A percentile compares a stretch with the other conserved stretches of the same genome.
phyloP scores from a whole-genome alignment of 2,888 invertebrate species.

The Nysson spinosus region DNA sequence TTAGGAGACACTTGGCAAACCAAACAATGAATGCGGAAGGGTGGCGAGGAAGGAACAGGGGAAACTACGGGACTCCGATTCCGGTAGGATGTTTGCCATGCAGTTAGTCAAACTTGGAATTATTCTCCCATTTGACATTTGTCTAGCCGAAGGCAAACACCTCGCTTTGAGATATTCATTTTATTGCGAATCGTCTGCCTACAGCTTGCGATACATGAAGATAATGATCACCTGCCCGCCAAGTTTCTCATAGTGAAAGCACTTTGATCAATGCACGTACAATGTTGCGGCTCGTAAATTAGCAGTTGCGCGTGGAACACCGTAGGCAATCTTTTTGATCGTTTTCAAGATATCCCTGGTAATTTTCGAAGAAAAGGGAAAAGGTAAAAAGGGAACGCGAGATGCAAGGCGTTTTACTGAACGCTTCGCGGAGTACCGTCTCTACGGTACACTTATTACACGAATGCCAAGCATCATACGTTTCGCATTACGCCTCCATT shows the following conservation, averaged over 20 bases:
- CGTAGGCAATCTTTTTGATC: constrained; percentile 1
- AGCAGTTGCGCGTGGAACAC: neutral
- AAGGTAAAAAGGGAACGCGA: neutral
- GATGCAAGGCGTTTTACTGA: neutral
- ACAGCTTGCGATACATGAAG: neutral
- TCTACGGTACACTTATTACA: no score
- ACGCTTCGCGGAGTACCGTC: neutral
- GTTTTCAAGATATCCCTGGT: constrained; percentile 1
- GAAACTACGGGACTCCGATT: constrained; percentile 45
- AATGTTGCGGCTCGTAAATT: constrained; percentile 8
- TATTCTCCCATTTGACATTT: constrained; percentile 50
- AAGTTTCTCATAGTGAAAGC: neutral
- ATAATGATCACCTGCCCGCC: constrained; percentile 14
- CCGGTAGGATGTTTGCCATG: constrained; percentile 53
- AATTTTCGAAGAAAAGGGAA: constrained; percentile 5
- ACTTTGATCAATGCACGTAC: neutral
- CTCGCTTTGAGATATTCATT: neutral
- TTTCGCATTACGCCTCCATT: no score
- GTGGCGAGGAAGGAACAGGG: constrained; percentile 25
- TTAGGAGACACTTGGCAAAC: constrained; percentile 66
- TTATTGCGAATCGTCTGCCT: neutral
- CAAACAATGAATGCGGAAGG: constrained; percentile 52
- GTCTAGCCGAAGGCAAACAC: constrained; percentile 33
- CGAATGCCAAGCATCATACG: no score
- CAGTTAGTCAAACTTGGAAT: constrained; percentile 57